phyloP scores from a whole-genome alignment of 2,113 vertebrate species.

The Laterallus jamaicensis region DNA sequence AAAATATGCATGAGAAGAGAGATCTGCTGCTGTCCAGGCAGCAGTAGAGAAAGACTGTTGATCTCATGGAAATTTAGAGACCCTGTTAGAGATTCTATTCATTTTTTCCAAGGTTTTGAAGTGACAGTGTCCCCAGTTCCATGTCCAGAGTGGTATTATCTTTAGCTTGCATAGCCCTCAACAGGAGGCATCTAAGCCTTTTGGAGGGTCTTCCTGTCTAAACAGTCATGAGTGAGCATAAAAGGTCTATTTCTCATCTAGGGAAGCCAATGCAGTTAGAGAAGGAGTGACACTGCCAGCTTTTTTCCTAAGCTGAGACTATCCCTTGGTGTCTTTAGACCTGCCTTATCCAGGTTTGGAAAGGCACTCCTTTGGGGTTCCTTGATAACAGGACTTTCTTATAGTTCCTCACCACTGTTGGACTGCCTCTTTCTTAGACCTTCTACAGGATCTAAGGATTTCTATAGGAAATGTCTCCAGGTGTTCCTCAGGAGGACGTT shows the following conservation, averaged over 20 bases:
- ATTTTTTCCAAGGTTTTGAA: background rate
- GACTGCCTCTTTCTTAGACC: background rate
- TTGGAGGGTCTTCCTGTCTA: background rate
- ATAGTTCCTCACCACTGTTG: background rate
- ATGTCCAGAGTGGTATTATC: background rate
- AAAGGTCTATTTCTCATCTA: background rate
- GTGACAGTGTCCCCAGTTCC: fast-evolving
- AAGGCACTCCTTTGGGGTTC: background rate
- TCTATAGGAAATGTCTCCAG: background rate
- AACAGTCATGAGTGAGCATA: fast-evolving
- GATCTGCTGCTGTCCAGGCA: background rate
- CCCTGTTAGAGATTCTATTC: background rate
- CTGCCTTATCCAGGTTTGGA: background rate
- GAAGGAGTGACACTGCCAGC: background rate
- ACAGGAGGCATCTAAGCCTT: background rate
- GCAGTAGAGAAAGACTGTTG: fast-evolving
- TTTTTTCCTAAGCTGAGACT: background rate
- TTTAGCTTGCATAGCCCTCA: background rate
- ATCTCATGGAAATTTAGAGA: background rate
- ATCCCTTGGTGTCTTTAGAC: background rate
- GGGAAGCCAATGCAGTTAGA: background rate
- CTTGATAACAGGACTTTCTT: background rate
- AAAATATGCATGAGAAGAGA: background rate
- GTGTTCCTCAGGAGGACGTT: background rate
- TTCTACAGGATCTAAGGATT: background rate